Percentiles rank a stretch among this genome's conserved stretches.
These are phyloP conservation scores for Halichoeres trimaculatus DNA, from an alignment of 2,113 vertebrate species.

Conservation along the genomic window DNA sequence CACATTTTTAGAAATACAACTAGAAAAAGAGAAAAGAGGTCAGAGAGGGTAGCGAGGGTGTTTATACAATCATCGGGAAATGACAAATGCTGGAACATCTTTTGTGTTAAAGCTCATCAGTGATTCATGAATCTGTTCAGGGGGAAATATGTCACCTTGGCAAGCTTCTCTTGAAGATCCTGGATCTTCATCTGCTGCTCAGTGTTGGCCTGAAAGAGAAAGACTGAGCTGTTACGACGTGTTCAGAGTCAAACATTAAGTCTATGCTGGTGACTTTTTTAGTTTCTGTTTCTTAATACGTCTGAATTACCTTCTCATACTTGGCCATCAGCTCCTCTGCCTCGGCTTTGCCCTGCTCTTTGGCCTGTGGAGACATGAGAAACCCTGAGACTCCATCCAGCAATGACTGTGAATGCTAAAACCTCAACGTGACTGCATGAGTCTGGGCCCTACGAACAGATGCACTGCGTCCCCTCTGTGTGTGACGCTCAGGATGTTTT, in stretches of 20 bases:
- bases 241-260: not conserved
- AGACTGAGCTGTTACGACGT: not conserved
- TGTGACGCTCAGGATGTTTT: not conserved
- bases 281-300: no score
- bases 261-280: no score
- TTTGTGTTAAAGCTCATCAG: slow-evolving; percentile 41
- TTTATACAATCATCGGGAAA: slow-evolving; percentile 33
- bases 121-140: slow-evolving; percentile 55
- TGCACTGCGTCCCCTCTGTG: not conserved
- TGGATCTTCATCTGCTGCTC: slow-evolving; percentile 96
- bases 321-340: slow-evolving; percentile 90
- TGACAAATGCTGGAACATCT: slow-evolving; percentile 36
- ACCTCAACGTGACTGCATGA: not conserved
- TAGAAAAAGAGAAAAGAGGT: slow-evolving; percentile 17
- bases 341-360: slow-evolving; percentile 95
- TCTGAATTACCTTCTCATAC: slow-evolving; percentile 95
- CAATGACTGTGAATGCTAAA: not conserved
- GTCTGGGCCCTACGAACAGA: no score
- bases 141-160: slow-evolving; percentile 87
- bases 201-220: slow-evolving; percentile 86
- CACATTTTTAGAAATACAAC: slow-evolving; percentile 14
- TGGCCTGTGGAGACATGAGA: slow-evolving; percentile 84
- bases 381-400: not conserved
- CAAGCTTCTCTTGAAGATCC: slow-evolving; percentile 95
- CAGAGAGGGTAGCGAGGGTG: slow-evolving; percentile 10